Percentiles rank a stretch among this genome's conserved stretches.
Evolutionary conservation across 1,140 invertebrate species (phyloP).

Genomic region (Drosophila aff.): DNA sequence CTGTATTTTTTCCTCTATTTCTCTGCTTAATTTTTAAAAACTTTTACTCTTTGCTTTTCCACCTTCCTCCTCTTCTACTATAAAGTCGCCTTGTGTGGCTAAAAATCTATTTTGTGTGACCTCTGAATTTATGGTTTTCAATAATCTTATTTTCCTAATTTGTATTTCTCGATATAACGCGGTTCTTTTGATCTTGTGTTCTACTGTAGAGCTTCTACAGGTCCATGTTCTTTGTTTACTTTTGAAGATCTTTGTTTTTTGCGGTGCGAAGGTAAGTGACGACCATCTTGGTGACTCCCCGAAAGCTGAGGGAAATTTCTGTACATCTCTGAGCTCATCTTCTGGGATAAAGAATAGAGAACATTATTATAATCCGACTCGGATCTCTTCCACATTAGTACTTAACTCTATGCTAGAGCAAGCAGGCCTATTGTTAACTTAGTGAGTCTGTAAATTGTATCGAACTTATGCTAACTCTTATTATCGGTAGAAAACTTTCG

Average conservation of each 20-base stretch:
- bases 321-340: not conserved
- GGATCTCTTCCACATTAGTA: conserved; percentile 21
- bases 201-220: conserved; percentile 29
- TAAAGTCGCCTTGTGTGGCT: conserved; percentile 1
- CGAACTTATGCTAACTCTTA: conserved; percentile 46
- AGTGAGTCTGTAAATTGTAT: conserved; percentile 54
- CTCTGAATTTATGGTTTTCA: conserved; percentile 20
- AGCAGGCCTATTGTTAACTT: conserved; percentile 61
- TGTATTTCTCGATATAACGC: conserved; percentile 12
- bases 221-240: conserved; percentile 15
- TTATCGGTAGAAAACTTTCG: conserved; percentile 43
- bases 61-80: conserved; percentile 20
- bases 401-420: conserved; percentile 55
- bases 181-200: conserved; percentile 15
- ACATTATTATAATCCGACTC: conserved; percentile 2
- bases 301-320: not conserved
- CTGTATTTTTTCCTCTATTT: conserved; percentile 16
- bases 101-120: conserved; percentile 6
- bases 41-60: conserved; percentile 33
- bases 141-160: conserved; percentile 3
- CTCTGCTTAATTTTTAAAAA: conserved; percentile 38
- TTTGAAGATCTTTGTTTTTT: conserved; percentile 34
- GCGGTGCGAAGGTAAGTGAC: conserved; percentile 50
- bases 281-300: conserved; percentile 9
- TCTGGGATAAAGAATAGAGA: not conserved